A percentile compares a stretch with the other conserved stretches of the same genome.
phyloP scores from a whole-genome alignment of 64 coral and sea anemone species.

The Actinia equina region DNA sequence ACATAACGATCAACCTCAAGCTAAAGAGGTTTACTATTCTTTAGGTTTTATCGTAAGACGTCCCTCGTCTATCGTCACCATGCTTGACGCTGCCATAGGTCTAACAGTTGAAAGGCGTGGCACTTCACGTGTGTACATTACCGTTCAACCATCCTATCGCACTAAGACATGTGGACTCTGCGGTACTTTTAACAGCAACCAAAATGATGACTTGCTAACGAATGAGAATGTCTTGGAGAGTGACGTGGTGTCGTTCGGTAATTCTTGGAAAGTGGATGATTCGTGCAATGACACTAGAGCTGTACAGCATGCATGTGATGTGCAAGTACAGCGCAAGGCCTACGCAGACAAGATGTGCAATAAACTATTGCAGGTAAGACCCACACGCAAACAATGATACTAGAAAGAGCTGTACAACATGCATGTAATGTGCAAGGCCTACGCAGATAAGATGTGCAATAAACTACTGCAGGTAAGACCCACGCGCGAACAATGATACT shows the following conservation, averaged over 20 bases:
- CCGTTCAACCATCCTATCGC: conserved; percentile 45
- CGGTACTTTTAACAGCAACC: conserved; percentile 81
- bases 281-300: conserved; percentile 44
- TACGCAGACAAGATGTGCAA: conserved; percentile 78
- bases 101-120: conserved; percentile 67
- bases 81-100: conserved; percentile 46
- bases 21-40: neutral
- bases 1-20: too few species aligned
- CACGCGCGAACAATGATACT: too few species aligned
- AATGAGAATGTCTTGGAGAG: conserved; percentile 72
- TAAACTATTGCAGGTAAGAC: conserved; percentile 40
- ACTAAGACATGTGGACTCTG: conserved; percentile 71
- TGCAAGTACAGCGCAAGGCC: conserved; percentile 72
- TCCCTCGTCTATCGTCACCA: conserved; percentile 67
- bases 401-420: neutral
- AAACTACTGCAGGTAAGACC: too few species aligned
- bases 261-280: conserved; percentile 72
- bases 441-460: too few species aligned
- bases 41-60: conserved; percentile 57
- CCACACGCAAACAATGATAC: neutral
- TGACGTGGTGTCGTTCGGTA: conserved; percentile 57
- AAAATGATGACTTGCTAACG: conserved; percentile 81
- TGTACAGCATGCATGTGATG: conserved; percentile 63
- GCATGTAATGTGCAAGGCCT: neutral
- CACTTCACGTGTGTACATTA: conserved; percentile 68